These are phyloP conservation scores for Drosophila paranaensis DNA, from an alignment of 2,888 invertebrate species.

Conservation along the genomic window DNA sequence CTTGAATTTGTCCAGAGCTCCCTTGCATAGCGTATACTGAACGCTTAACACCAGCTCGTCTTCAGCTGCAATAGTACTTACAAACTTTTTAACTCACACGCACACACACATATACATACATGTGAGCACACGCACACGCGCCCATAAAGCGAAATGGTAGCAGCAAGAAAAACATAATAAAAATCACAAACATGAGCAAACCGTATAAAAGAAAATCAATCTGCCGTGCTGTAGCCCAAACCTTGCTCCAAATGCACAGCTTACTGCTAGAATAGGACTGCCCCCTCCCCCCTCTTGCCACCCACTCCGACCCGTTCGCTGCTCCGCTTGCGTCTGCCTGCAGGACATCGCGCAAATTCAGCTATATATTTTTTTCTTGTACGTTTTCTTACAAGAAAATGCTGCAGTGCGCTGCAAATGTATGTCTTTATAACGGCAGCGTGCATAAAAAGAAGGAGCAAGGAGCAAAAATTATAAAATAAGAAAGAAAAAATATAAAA, in stretches of 20 bases:
- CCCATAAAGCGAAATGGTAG: conserved; percentile 27
- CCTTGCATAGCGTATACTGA: background rate
- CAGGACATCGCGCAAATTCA: conserved; percentile 72
- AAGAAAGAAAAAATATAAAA: conserved; percentile 42
- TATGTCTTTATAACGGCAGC: conserved; percentile 77
- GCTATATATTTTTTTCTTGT: conserved; percentile 66
- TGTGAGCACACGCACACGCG: conserved; percentile 1
- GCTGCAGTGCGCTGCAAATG: conserved; percentile 75
- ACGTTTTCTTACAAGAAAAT: conserved; percentile 75
- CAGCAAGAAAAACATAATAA: conserved; percentile 54
- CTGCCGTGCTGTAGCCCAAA: conserved; percentile 51
- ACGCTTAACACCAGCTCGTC: conserved; percentile 19
- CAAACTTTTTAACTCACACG: conserved; percentile 21
- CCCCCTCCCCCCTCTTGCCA: background rate
- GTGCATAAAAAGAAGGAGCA: conserved; percentile 70
- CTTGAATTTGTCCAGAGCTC: background rate
- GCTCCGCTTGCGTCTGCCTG: conserved; percentile 10
- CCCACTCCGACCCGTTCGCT: background rate
- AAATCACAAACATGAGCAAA: conserved; percentile 66
- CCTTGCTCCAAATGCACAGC: conserved; percentile 10
- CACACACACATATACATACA: conserved; percentile 2
- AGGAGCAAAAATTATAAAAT: conserved; percentile 73
- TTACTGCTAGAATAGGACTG: conserved; percentile 14
- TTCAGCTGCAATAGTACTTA: conserved; percentile 34
- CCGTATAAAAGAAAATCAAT: conserved; percentile 83